These are phyloP conservation scores for Lepetodrilus schrolli DNA, from an alignment of 2,888 invertebrate genomes.

Conservation along the genomic window DNA sequence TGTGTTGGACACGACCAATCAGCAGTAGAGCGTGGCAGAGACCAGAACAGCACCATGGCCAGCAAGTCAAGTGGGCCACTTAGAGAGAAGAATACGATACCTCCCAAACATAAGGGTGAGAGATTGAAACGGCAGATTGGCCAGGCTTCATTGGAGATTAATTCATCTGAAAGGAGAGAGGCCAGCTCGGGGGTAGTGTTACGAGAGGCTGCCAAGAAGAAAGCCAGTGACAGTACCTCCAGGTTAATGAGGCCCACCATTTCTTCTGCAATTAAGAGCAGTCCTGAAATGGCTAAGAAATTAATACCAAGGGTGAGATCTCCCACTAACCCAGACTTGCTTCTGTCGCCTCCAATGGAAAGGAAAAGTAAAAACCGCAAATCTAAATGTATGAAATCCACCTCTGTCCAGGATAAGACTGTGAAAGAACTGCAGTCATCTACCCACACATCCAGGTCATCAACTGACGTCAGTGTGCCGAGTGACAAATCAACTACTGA, in stretches of 20 bases:
- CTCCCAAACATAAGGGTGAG: not conserved
- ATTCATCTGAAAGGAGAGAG: not conserved
- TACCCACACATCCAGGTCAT: not conserved
- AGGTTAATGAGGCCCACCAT: conserved; percentile 7
- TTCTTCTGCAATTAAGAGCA: conserved; percentile 16
- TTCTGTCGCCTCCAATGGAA: conserved; percentile 6
- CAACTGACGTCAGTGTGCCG: not conserved
- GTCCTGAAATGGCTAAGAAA: conserved; percentile 27
- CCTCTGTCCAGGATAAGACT: not conserved
- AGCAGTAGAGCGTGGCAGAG: not conserved
- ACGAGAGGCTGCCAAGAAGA: not conserved
- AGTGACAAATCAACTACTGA: not conserved
- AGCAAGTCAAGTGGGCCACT: not conserved
- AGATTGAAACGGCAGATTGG: conserved; percentile 11
- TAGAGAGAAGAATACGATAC: conserved; percentile 3
- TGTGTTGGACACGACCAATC: too few species aligned
- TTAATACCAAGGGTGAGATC: conserved; percentile 3
- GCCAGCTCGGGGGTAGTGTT: not conserved
- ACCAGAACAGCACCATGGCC: conserved; percentile 9
- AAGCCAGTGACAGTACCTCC: not conserved
- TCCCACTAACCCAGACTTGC: not conserved
- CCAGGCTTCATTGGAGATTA: conserved; percentile 12
- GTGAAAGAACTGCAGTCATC: not conserved
- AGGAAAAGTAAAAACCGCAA: not conserved
- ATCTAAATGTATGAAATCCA: not conserved